Evolutionary conservation across 1,140 invertebrate species (phyloP).

Genomic region (Lepidurus arcticus): DNA sequence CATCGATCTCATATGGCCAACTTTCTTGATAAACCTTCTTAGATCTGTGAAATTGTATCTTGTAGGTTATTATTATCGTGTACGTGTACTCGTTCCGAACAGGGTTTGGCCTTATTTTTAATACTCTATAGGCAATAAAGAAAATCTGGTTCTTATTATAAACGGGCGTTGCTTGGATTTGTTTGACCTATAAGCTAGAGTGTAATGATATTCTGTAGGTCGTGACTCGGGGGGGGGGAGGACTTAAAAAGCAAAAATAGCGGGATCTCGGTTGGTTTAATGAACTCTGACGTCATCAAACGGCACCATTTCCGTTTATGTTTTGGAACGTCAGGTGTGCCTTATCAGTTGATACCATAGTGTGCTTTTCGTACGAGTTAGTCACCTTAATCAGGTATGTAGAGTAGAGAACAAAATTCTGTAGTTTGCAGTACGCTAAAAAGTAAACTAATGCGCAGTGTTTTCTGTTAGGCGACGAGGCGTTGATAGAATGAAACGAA

Average conservation of each 20-base stretch:
- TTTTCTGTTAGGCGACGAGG: not conserved
- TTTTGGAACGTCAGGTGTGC: conserved; percentile 21
- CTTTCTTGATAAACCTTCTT: not conserved
- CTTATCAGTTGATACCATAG: conserved; percentile 16
- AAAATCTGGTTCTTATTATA: conserved; percentile 8
- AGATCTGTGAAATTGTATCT: conserved; percentile 10
- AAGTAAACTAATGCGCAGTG: not conserved
- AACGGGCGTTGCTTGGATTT: not conserved
- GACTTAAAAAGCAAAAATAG: not conserved
- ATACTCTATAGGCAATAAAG: conserved; percentile 5
- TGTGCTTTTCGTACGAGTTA: not conserved
- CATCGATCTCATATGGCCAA: conserved; percentile 14
- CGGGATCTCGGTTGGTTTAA: conserved; percentile 9
- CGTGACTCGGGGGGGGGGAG: not conserved
- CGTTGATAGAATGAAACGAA: not conserved
- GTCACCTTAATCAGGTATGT: conserved; percentile 19
- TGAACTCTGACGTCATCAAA: conserved; percentile 1
- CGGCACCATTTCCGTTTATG: not conserved
- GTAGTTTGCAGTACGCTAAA: not conserved
- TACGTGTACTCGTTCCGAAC: conserved; percentile 8
- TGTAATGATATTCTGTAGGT: not conserved
- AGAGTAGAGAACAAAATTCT: not conserved
- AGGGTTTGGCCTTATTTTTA: conserved; percentile 15
- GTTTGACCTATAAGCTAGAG: not conserved
- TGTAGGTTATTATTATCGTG: conserved; percentile 11